A percentile compares a stretch with the other conserved stretches of the same genome.
Conservation (phyloP, 2,888 invertebrate species). For the Neuroscelio doddi region DNA sequence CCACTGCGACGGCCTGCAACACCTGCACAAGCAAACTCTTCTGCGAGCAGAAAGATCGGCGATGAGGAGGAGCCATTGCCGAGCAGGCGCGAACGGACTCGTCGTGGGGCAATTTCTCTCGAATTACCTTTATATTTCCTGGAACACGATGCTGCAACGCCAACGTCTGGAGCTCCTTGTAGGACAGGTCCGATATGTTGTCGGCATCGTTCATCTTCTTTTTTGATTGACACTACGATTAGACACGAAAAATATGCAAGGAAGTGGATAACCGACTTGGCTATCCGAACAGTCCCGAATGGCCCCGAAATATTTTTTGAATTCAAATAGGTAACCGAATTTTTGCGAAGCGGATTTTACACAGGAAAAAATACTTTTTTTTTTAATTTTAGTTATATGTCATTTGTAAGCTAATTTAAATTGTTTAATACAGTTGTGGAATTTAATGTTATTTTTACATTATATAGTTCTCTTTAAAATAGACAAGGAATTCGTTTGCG, state of each 20-base stretch:
- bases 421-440: too few relatives aligned
- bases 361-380: too few relatives aligned
- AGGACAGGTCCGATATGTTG: slow-evolving; percentile 61
- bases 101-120: background rate
- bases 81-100: background rate
- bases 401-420: too few relatives aligned
- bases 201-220: slow-evolving; percentile 33
- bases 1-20: slow-evolving; percentile 58
- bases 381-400: too few relatives aligned
- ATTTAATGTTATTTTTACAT: too few relatives aligned
- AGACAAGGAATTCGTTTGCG: too few relatives aligned
- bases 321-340: too few relatives aligned
- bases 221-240: slow-evolving; percentile 16
- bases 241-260: background rate
- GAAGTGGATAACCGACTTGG: background rate
- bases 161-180: slow-evolving; percentile 65
- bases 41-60: slow-evolving; percentile 47
- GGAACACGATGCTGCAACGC: slow-evolving; percentile 63
- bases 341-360: too few relatives aligned
- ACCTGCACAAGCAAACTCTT: slow-evolving; percentile 62
- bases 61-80: background rate
- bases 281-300: background rate
- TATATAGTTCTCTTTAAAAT: too few relatives aligned
- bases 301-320: background rate
- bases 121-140: slow-evolving; percentile 66